These are phyloP conservation scores for Cranoglanis bouderius DNA, from an alignment of 2,113 vertebrate genomes.

Conservation along the genomic window DNA sequence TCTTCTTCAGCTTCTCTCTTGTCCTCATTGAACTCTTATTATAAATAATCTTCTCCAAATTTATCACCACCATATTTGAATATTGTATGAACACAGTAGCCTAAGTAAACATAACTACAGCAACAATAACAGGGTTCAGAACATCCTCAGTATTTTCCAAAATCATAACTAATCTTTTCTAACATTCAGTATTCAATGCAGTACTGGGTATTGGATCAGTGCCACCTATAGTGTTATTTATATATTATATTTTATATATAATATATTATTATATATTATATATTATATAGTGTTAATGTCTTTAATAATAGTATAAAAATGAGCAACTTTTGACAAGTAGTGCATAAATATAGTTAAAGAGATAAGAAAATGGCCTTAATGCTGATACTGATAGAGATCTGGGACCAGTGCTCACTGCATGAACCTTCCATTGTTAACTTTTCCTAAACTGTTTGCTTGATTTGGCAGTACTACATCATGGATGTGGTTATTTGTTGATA, in stretches of 20 bases:
- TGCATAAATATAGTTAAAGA: too few relatives aligned
- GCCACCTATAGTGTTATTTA: too few relatives aligned
- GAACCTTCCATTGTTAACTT: background rate
- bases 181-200: too few relatives aligned
- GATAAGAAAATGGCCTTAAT: too few relatives aligned
- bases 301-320: too few relatives aligned
- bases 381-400: too few relatives aligned
- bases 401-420: background rate
- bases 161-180: too few relatives aligned
- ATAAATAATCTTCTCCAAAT: background rate
- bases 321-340: too few relatives aligned
- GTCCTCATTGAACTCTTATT: constrained; percentile 5
- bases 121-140: background rate
- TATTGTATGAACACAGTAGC: background rate
- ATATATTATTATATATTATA: too few relatives aligned
- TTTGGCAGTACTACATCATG: background rate
- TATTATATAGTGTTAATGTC: too few relatives aligned
- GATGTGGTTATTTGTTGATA: constrained; percentile 9
- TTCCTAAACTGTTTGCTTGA: background rate
- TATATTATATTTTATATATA: too few relatives aligned
- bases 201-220: too few relatives aligned
- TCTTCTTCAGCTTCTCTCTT: background rate
- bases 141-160: background rate
- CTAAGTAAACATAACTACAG: background rate
- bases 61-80: background rate